Evolutionary conservation across 2,797 vertebrate genomes (phyloP), one percentile per base, ranked within the genome.

Genomic region (Sebastes steindachneri): DNA sequence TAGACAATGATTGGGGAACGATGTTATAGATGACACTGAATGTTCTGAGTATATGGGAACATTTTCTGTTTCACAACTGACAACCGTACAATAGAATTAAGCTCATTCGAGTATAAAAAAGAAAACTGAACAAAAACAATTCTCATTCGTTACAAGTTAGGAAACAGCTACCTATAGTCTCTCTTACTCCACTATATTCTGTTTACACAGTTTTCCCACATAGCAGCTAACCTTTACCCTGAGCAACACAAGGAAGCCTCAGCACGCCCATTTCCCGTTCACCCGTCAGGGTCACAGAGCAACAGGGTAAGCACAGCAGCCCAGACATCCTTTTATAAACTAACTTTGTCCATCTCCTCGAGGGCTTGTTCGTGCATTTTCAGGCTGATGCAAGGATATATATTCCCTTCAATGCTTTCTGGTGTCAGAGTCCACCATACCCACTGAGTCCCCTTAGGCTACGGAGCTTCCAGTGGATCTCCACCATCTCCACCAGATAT

Each of bases 51-150:
- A 41, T 41, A 41, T 41, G 0, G 37, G 5, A 41, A 41, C 14
- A 41, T 41, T 41, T 41, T 41, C 37, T 3, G 37, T 41, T 41
- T 41, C 37, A 41, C 37, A 3, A 15, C 37, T 14, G 37, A 41
- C 0, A 41, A 0, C 37, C 0, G 0, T 41, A 41, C 14, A 41
- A 41, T 41, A 41, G 2, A 1, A 6, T 41, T 0, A 37, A 37
- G 35, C 35, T 37, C 35, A 37, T 14, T 14, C 35, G 0, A 0
- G 35, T 14, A 37, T 37, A 5, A 37, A 37, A 37, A 37, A 37
- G 35, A 37, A 14, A 37, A 41, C 37, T 41, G 37, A 41, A 41
- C 41, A 45, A 45, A 45, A 45, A 45, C 41, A 45, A 45, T 45
- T 45, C 3, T 3, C 3, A 45, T 45, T 45, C 6, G 37, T 28